Evolutionary conservation across 2,113 vertebrate genomes (phyloP), one percentile per base, ranked within the genome.

Genomic region (Arizona elegans): DNA sequence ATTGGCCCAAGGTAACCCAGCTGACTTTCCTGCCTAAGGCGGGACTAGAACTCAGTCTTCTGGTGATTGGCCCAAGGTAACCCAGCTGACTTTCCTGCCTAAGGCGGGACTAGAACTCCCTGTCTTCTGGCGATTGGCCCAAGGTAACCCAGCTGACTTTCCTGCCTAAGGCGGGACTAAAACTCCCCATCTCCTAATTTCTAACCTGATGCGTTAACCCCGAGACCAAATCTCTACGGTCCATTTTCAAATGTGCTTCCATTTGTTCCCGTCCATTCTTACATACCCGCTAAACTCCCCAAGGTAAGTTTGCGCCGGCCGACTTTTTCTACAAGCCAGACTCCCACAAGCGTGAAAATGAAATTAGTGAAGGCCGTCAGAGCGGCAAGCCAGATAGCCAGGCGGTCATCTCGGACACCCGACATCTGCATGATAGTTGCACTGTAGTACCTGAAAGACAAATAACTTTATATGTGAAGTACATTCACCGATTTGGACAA

Each of bases 401-500:
- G 96, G 92, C 97, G 98, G 92, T 99, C 99, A 0, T 99, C 98
- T 94, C 98, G 98, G 55, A 99, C 98, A 75, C 99, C 99, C 0
- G 99, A 99, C 99, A 99, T 99, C 98, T 99, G 99, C 96, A 99
- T 98, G 96, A 99, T 99, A 94, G 99, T 99, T 94, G 99, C 99
- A 70, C 99, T 99, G 97, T 99, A 99, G 97, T 99, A 99, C 99
- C 99, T 99, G 94, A 0, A 33, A 95, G 89, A 0, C 3, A 91
- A 95, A 23, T 91, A 62, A 95, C 88, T 91, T 5, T 92, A 43
- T 92, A 96, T 94, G 5, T 56, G 12, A 0, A 95, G 91, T 43
- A 92, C 1, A 0, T 0, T 1, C 33, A 23, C 24, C 93, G 56
- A 92, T 92, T 91, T 91, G 11, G 86, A 2, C 56, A 52, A 88